Percentiles rank a stretch among this genome's conserved stretches.
These are phyloP conservation scores for Hydrolagus affinis DNA, from an alignment of 2,113 vertebrate species.

Conservation along the genomic window DNA sequence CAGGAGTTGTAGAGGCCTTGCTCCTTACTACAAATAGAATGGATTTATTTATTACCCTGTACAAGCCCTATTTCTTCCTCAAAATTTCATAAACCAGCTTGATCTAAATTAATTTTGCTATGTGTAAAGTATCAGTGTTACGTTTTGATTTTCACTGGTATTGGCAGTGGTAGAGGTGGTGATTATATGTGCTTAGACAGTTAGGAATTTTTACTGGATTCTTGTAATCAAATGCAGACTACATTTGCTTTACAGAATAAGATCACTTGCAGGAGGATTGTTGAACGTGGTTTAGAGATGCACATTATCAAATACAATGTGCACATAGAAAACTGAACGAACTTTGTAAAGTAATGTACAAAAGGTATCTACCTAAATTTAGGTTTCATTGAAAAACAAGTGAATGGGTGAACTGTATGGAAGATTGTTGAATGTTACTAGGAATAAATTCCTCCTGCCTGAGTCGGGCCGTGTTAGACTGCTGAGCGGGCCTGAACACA, in stretches of 20 bases:
- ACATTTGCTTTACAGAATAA: not conserved
- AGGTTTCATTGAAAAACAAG: constrained; percentile 7
- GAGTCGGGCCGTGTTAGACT: constrained; percentile 44
- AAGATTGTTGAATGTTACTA: constrained; percentile 45
- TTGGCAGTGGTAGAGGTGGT: constrained; percentile 13
- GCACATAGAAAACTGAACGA: constrained; percentile 11
- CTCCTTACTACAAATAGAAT: constrained; percentile 15
- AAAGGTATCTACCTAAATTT: not conserved
- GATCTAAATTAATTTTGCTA: constrained; percentile 7
- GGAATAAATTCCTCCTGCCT: constrained; percentile 51
- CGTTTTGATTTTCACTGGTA: constrained; percentile 17
- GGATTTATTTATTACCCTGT: constrained; percentile 20
- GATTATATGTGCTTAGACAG: constrained; percentile 4
- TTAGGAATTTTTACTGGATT: constrained; percentile 1
- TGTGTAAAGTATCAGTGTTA: constrained; percentile 20
- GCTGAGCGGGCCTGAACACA: not conserved
- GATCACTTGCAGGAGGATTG: constrained; percentile 1
- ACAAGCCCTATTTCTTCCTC: not conserved
- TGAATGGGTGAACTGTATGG: constrained; percentile 40
- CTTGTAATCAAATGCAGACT: constrained; percentile 4
- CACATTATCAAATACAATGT: constrained; percentile 26
- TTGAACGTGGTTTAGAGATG: constrained; percentile 18
- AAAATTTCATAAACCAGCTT: not conserved
- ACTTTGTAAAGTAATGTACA: constrained; percentile 29
- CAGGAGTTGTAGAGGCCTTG: constrained; percentile 22